Percentiles rank a stretch among this genome's conserved stretches.
These are phyloP conservation scores for Semnornis frantzii DNA, from an alignment of 2,113 vertebrate species.

Conservation along the genomic window DNA sequence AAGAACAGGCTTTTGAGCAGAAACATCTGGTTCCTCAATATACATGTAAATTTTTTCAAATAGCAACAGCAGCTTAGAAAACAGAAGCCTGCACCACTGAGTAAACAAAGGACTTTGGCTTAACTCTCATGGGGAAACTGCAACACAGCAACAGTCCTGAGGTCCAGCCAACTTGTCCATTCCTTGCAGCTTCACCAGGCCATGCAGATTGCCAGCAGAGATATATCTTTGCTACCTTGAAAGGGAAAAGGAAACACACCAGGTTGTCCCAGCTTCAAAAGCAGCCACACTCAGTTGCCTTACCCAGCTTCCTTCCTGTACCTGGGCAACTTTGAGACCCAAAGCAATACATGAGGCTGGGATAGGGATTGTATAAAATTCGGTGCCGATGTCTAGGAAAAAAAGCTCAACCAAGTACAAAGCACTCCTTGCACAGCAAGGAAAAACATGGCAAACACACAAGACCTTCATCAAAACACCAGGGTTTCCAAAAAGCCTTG, in stretches of 20 bases:
- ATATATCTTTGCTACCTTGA: fast-evolving
- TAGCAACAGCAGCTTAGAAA: not conserved
- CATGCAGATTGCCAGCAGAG: not conserved
- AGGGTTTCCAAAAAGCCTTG: not conserved
- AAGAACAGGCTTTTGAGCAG: not conserved
- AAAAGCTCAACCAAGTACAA: not conserved
- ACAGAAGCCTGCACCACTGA: not conserved
- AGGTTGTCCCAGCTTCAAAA: not conserved
- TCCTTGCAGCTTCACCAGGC: not conserved
- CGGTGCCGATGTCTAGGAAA: not conserved
- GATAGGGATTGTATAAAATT: too few relatives aligned
- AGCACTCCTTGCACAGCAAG: not conserved
- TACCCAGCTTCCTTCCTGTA: not conserved
- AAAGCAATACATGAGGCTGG: not conserved
- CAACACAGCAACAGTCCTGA: not conserved
- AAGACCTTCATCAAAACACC: not conserved
- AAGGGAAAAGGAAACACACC: not conserved
- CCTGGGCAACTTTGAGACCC: fast-evolving
- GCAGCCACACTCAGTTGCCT: not conserved
- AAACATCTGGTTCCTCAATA: not conserved
- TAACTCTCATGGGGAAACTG: fast-evolving
- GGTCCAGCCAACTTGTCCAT: not conserved
- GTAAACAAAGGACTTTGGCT: not conserved
- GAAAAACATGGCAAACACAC: not conserved
- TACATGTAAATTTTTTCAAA: not conserved